Evolutionary conservation across 2,888 invertebrate species (phyloP), one percentile per base, ranked within the genome.

Genomic region (Tyria jacobaeae): DNA sequence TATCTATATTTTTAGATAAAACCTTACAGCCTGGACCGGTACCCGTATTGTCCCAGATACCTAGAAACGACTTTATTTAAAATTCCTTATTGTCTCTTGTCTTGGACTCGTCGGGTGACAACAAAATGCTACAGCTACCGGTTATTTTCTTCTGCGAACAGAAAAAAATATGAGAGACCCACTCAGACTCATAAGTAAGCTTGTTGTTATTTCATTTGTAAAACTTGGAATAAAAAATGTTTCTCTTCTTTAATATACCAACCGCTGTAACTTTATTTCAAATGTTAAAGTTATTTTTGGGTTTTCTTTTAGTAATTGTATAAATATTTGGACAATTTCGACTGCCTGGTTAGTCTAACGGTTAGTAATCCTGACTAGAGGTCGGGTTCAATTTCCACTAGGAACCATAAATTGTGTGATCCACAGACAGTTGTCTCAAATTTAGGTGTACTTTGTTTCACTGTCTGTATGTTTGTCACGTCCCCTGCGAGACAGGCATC

Each of bases 91-190:
- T 51, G 56, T 56, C 24, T 47, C 48, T 37, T 35, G 44, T 51
- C 58, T 58, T 34, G 51, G 10, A 51, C 21, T 57, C 35, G 35
- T 35, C n/a, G 57, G 24, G 21, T 31, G 21, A 58, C 39, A 50
- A 57, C 41, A 44, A 21, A 31, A 51, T 17, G 15, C 27, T 24
- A 41, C 21, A 27, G 39, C 21, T 15, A 41, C 31, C 41, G 41
- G 21, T 47, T 53, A 53, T 53, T 60, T 60, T n/a, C n/a, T 60
- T 47, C 25, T 14, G 27, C 12, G 27, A n/a, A 60, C 25, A 27
- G 52, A 60, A 53, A 60, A 53, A 48, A 53, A 48, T 53, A 60
- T 60, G 14, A 53, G 27, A 60, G 53, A 59, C 47, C 44, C 59
- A 21, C 48, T 60, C 59, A 25, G 53, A 35, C 47, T 59, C 47